Conservation (phyloP, 2,113 vertebrate species). For the Crypturellus undulatus region DNA sequence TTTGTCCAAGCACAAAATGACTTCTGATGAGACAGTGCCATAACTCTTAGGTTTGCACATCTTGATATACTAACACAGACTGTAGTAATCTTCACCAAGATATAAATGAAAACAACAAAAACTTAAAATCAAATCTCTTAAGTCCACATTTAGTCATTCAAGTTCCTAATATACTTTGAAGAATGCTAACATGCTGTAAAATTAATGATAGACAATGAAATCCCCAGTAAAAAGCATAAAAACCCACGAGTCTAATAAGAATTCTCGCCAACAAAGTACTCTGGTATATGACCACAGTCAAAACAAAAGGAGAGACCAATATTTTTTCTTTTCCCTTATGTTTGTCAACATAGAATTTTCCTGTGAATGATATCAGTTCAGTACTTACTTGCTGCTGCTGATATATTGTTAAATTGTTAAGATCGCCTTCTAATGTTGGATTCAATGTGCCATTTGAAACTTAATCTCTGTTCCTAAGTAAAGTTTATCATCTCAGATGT, state of each 20-base stretch:
- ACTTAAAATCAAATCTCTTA: not conserved
- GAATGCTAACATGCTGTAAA: not conserved
- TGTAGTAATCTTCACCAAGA: not conserved
- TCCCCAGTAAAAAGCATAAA: not conserved
- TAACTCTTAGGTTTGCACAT: slow-evolving; percentile 54
- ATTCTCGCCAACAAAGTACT: not conserved
- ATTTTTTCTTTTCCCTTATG: not conserved
- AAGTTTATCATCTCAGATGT: not conserved
- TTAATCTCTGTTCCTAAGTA: not conserved
- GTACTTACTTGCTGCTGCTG: not conserved
- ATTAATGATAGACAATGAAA: not conserved
- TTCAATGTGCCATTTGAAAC: not conserved
- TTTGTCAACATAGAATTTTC: not conserved
- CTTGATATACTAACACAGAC: not conserved
- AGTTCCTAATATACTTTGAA: not conserved
- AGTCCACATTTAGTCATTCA: not conserved
- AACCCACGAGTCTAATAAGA: not conserved
- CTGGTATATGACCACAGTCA: not conserved
- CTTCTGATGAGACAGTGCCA: slow-evolving; percentile 10
- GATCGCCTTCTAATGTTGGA: not conserved
- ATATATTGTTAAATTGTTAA: not conserved
- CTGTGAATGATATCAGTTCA: not conserved
- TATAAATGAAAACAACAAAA: not conserved
- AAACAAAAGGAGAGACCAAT: not conserved
- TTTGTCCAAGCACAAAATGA: slow-evolving; percentile 56